These are phyloP conservation scores for Drosophila sp. DNA, from an alignment of 1,140 invertebrate genomes.

Conservation along the genomic window DNA sequence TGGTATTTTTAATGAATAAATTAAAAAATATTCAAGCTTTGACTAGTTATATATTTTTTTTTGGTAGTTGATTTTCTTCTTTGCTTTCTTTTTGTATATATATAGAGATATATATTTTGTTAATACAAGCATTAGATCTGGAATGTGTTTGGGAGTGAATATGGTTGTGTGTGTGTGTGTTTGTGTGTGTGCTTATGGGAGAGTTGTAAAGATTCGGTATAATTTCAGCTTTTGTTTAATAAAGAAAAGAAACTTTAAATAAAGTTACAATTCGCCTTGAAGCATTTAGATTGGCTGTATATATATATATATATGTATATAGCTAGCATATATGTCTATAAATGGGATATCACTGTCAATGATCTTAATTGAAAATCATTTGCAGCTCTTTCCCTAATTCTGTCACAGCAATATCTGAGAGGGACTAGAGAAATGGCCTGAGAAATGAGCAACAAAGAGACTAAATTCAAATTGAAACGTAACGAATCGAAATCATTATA, in stretches of 20 bases:
- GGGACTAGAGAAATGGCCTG: slow-evolving; percentile 32
- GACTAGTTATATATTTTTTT: slow-evolving; percentile 67
- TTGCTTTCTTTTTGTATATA: slow-evolving; percentile 46
- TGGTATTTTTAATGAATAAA: slow-evolving; percentile 75
- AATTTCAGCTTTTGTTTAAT: background rate
- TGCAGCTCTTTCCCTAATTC: background rate
- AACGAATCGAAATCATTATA: background rate
- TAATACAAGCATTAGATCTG: slow-evolving; percentile 17
- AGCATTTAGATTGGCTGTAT: slow-evolving; percentile 12
- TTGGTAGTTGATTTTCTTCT: slow-evolving; percentile 58
- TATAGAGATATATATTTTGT: slow-evolving; percentile 32
- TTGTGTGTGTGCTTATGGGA: background rate
- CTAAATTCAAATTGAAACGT: background rate
- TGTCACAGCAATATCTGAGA: slow-evolving; percentile 20
- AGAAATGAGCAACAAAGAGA: slow-evolving; percentile 31
- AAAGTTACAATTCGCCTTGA: background rate
- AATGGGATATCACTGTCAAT: background rate
- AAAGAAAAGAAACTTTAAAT: background rate
- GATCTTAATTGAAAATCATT: background rate
- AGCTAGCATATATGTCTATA: slow-evolving; percentile 33
- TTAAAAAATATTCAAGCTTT: slow-evolving; percentile 82
- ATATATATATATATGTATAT: slow-evolving; percentile 30
- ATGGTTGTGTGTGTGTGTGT: background rate
- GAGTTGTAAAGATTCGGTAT: background rate
- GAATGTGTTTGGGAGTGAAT: background rate